Conservation (phyloP, 2,113 vertebrate species). For the Archocentrus centrarchus region DNA sequence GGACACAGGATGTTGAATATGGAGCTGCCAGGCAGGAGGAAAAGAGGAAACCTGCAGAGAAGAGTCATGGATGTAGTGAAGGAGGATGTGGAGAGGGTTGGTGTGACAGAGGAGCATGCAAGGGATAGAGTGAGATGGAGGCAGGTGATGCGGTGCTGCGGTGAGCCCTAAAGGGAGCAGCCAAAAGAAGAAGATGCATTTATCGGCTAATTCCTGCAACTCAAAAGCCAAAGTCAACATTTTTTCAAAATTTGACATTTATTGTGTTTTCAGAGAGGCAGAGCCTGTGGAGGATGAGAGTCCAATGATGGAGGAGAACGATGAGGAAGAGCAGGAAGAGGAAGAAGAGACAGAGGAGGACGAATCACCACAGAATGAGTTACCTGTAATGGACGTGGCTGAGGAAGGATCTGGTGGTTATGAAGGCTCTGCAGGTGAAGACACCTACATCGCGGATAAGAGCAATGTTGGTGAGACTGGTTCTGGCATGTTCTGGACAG, state of each 20-base stretch:
- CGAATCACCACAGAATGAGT: neutral
- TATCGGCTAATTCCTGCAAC: neutral
- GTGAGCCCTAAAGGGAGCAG: neutral
- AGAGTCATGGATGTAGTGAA: too few relatives aligned
- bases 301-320: neutral
- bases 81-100: too few relatives aligned
- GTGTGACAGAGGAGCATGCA: too few relatives aligned
- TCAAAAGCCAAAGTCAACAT: neutral
- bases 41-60: too few relatives aligned
- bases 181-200: neutral
- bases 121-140: neutral
- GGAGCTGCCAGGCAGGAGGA: too few relatives aligned
- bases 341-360: constrained; percentile 28
- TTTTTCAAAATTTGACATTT: neutral
- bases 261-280: constrained; percentile 57
- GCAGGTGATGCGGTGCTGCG: neutral
- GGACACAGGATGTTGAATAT: too few relatives aligned
- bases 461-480: constrained; percentile 36
- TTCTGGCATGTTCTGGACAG: constrained; percentile 46
- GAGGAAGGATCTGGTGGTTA: constrained; percentile 59
- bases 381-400: neutral
- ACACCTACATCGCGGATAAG: neutral
- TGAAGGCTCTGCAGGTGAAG: constrained; percentile 58
- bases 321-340: neutral
- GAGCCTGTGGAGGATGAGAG: constrained; percentile 54